phyloP scores from a whole-genome alignment of 2,888 invertebrate species.

The Athripsodes cinereus region DNA sequence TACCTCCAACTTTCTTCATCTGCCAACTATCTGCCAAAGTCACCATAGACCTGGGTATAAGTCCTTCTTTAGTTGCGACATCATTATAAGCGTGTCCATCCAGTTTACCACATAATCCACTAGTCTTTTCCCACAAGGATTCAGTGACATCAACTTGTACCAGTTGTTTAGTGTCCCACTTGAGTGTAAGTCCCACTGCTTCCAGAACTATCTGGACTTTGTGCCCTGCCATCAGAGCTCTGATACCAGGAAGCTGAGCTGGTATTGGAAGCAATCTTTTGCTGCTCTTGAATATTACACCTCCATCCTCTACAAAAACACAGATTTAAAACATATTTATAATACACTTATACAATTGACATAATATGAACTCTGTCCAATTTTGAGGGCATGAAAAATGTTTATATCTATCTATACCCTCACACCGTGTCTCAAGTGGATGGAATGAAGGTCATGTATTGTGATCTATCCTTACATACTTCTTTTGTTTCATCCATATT shows the following conservation, averaged over 20 bases:
- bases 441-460: too few species aligned
- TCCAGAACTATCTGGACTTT: conserved; percentile 64
- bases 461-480: too few species aligned
- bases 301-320: conserved; percentile 45
- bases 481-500: neutral
- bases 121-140: conserved; percentile 69
- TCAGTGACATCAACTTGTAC: conserved; percentile 62
- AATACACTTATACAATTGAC: too few species aligned
- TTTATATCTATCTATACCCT: too few species aligned
- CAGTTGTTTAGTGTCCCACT: conserved; percentile 73
- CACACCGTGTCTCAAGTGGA: too few species aligned
- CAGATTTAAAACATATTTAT: too few species aligned
- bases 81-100: conserved; percentile 69
- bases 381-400: neutral
- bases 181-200: conserved; percentile 58
- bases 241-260: conserved; percentile 63
- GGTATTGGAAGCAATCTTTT: conserved; percentile 61
- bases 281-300: conserved; percentile 49
- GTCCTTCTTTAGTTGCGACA: conserved; percentile 55
- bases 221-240: conserved; percentile 65
- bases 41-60: conserved; percentile 40
- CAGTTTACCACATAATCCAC: conserved; percentile 75
- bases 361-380: too few species aligned
- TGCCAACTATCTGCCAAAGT: conserved; percentile 57
- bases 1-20: conserved; percentile 49